Conservation (phyloP, 2,113 vertebrate genomes). For the Hippopotamus amphibius region DNA sequence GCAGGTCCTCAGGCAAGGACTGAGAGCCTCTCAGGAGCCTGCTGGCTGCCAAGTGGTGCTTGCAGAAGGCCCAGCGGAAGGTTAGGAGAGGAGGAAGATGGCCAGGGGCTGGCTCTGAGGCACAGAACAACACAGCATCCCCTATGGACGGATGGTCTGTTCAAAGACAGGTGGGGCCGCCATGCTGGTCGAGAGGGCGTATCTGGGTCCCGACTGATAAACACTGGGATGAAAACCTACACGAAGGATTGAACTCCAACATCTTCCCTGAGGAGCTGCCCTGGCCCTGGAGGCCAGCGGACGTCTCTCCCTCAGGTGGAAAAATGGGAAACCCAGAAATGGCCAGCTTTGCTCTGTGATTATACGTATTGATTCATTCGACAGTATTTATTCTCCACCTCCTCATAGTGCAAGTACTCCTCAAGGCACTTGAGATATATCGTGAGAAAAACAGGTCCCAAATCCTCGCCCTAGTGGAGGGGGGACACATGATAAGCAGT, state of each 20-base stretch:
- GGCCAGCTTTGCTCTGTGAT: not conserved
- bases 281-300: not conserved
- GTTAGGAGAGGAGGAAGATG: not conserved
- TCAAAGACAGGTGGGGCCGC: rapidly evolving
- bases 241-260: not conserved
- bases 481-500: not conserved
- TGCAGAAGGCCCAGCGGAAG: not conserved
- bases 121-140: not conserved
- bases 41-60: rapidly evolving
- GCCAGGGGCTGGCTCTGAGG: not conserved
- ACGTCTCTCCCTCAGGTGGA: not conserved
- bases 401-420: not conserved
- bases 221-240: not conserved
- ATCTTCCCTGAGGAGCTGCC: not conserved
- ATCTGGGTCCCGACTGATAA: no score
- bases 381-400: not conserved
- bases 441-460: not conserved
- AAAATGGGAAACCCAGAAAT: not conserved
- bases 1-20: not conserved
- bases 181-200: rapidly evolving
- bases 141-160: rapidly evolving
- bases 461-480: not conserved
- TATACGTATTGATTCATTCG: not conserved
- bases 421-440: not conserved
- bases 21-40: not conserved